Base-by-base conservation (phyloP, 2,113 vertebrate genomes). In the Tichodroma muraria region DNA sequence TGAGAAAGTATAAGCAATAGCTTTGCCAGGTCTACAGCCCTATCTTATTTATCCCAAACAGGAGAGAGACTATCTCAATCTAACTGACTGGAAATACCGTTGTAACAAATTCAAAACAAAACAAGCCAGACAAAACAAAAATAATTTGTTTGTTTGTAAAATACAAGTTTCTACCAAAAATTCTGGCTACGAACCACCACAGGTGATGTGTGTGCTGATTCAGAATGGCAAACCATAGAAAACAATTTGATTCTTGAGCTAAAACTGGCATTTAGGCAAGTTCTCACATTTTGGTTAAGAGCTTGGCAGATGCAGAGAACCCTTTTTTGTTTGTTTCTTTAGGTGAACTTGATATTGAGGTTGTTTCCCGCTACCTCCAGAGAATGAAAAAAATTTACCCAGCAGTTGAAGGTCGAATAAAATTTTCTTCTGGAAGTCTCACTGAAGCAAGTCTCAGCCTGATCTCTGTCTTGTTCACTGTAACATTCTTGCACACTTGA, bases 391-490 rank as follows among this genome's bases (percentile, higher is more conserved):
- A 85, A 54, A 95, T 99, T 86, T 98, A 98, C 90, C 98, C 99
- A 37, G 96, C 97, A 24, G 93, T 99, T 22, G 99, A 99, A 96
- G 98, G 98, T 52, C 98, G 99, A 56, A 98, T 99, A 81, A 98
- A 76, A 45, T 96, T 99, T 97, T 96, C 96, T 80, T 96, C 95
- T 53, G 97, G 91, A 72, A 97, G 68, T 38, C 27, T 37, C 38
- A 78, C 6, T 27, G 71, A 81, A 94, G 83, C 89, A 89, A 97
- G 89, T 40, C 77, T 97, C 40, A 65, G 80, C 65, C 71, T 97
- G 94, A 71, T 97, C 66, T 91, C 81, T 40, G 27, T 91, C 13
- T 16, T 96, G 63, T 9, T 96, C 87, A 53, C 89, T 44, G 13
- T 85, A 53, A 68, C 31, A 1, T 24, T 96, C n/a, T 10, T 97